Base-by-base conservation (phyloP, 2,113 vertebrate species). In the Hydropotes inermis region DNA sequence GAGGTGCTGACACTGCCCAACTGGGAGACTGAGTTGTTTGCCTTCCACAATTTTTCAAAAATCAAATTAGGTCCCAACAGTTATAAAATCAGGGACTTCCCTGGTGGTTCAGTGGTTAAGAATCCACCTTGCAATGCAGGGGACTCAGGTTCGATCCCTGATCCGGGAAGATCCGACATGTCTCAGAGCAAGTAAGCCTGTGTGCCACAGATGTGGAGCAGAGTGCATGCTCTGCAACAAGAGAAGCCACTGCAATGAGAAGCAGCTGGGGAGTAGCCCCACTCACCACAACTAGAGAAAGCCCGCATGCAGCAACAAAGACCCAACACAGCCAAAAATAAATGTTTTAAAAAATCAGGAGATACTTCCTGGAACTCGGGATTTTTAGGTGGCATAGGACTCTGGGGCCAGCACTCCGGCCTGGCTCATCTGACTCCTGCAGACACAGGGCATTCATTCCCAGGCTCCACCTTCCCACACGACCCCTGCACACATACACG, bases 1-100 rank as follows among this genome's bases (percentile, higher is more conserved):
- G 0, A 7, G 10, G 17, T 25, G 10, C 43, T 21, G 15, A 23
- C 0, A 0, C 33, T 27, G 2, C 45, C 67, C 43, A 25, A 21
- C 19, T 0, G 17, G 17, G 0, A 7, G 10, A 13, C 28, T 28
- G 10, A 5, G 1, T 25, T 8, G 4, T 54, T 19, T 2, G 28
- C 17, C 9, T 70, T 64, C 86, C n/a, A 8, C 1, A 33, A 4
- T 43, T 96, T 94, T 43, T 83, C 52, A 70, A 87, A 95, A 50
- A 88, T 82, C 64, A 86, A 92, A 84, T 87, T 55, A 61, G 45
- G 39, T 30, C 25, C 52, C 45, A 15, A n/a, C 2, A 57, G 16
- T 55, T 87, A n/a, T 74, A 60, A 45, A 74, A 14, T 43, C 70
- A 74, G 70, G 70, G 21, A 43, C 36, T 27, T 27, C 70, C 36